Evolutionary conservation across 2,797 vertebrate genomes (phyloP).

Genomic region (Lindbergichthys nudifrons): DNA sequence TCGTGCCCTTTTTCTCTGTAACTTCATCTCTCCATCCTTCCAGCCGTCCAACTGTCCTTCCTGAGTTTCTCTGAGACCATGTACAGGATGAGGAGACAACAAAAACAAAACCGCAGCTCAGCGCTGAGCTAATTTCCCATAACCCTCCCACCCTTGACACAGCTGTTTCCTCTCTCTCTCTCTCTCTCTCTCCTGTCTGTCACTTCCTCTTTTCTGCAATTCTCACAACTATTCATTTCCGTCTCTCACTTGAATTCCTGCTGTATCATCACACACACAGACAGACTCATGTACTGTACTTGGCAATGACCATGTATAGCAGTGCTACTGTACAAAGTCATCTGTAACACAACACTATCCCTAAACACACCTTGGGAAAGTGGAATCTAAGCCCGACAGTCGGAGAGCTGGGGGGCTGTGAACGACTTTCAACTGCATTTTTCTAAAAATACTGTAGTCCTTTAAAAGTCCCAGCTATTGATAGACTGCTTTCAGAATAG

Average conservation of each 20-base stretch:
- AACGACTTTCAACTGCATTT: conserved; percentile 34
- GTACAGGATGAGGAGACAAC: conserved; percentile 39
- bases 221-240: conserved; percentile 43
- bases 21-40: conserved; percentile 59
- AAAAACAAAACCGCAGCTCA: conserved; percentile 34
- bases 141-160: conserved; percentile 72
- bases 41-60: conserved; percentile 50
- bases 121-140: conserved; percentile 76
- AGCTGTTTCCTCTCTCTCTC: conserved; percentile 73
- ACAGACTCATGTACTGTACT: conserved; percentile 21
- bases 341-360: conserved; percentile 58
- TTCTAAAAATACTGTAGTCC: conserved; percentile 73
- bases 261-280: conserved; percentile 21
- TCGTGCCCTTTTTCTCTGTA: conserved; percentile 45
- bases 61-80: conserved; percentile 57
- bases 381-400: conserved; percentile 40
- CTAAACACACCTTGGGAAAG: conserved; percentile 18
- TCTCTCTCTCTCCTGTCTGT: conserved; percentile 18
- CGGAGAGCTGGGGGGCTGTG: conserved; percentile 26
- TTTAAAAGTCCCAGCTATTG: conserved; percentile 74
- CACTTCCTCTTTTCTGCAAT: conserved; percentile 49
- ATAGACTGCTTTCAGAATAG: conserved; percentile 54
- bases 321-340: conserved; percentile 64
- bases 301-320: conserved; percentile 59
- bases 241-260: conserved; percentile 17